Percentiles rank a stretch among this genome's conserved stretches.
Evolutionary conservation across 2,797 vertebrate genomes (phyloP).

Genomic region (Sardinella longiceps): DNA sequence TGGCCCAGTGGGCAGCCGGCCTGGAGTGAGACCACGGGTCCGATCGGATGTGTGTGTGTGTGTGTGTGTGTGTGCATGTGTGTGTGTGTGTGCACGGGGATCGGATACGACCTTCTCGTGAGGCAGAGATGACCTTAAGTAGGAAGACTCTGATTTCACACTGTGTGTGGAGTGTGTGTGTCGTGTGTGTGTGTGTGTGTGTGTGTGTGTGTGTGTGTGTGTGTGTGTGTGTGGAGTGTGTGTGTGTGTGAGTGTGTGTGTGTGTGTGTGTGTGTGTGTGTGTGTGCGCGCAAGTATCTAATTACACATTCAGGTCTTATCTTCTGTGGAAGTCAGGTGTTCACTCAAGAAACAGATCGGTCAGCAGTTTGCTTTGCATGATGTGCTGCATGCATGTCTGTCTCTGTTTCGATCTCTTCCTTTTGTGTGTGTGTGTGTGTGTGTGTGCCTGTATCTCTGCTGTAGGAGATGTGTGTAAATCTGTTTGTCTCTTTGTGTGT

Average conservation of each 20-base stretch:
- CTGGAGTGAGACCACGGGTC: background rate
- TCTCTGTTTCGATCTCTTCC: too few species aligned
- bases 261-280: background rate
- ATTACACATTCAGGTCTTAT: slow-evolving; percentile 12
- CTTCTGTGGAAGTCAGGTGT: background rate
- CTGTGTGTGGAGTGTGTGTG: background rate
- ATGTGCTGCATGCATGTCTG: background rate
- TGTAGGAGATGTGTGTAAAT: background rate
- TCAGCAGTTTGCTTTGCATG: slow-evolving; percentile 21
- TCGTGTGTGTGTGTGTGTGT: too few species aligned
- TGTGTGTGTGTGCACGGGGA: too few species aligned
- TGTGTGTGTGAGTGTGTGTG: background rate
- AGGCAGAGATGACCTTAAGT: background rate
- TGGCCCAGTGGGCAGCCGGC: background rate
- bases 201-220: background rate
- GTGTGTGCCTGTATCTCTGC: background rate
- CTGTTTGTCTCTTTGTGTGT: background rate
- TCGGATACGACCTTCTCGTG: background rate
- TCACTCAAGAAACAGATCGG: background rate
- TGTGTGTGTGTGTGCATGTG: too few species aligned
- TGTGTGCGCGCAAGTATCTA: background rate
- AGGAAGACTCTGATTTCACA: background rate
- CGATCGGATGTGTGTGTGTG: too few species aligned
- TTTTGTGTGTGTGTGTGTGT: background rate
- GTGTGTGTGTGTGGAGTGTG: too few species aligned